These are phyloP conservation scores for Mesoclemmys tuberculata DNA, from an alignment of 2,113 vertebrate genomes.

Conservation along the genomic window DNA sequence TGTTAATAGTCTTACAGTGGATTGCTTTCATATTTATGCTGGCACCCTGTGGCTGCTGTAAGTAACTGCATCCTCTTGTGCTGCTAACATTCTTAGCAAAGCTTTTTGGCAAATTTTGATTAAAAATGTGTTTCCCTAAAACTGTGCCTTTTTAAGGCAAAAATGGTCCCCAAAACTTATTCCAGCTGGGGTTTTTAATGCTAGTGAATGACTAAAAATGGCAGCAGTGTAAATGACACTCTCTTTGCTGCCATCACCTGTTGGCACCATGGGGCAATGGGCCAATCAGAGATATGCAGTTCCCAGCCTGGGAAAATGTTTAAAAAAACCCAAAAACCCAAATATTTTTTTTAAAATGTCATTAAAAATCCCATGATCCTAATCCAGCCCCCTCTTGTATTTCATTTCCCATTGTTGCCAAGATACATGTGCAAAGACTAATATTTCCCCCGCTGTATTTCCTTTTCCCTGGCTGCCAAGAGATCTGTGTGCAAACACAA, in stretches of 20 bases:
- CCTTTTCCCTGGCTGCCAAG: not conserved
- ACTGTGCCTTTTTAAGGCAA: not conserved
- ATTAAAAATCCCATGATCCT: not conserved
- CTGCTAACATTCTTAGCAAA: not conserved
- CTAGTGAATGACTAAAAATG: not conserved
- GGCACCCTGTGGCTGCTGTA: conserved; percentile 65
- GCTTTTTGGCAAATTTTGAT: not conserved
- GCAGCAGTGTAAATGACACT: conserved; percentile 34
- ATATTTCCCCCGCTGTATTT: not conserved
- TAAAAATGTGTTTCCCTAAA: conserved; percentile 39
- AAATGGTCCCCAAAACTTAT: not conserved
- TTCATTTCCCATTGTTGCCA: not conserved
- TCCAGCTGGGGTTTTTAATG: conserved; percentile 30
- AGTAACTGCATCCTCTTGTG: conserved; percentile 10
- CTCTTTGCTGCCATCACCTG: not conserved
- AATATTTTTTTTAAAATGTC: not conserved
- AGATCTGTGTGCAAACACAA: conserved; percentile 28
- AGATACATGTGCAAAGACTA: not conserved
- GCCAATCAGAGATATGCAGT: not conserved
- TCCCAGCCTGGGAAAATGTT: conserved; percentile 1
- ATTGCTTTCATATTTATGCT: conserved; percentile 61
- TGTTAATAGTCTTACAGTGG: not conserved
- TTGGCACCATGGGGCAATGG: not conserved
- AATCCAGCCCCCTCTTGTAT: rapidly evolving
- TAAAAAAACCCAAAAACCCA: not conserved